phyloP scores from a whole-genome alignment of 1,140 invertebrate genomes.

The Eufriesea mexicana region DNA sequence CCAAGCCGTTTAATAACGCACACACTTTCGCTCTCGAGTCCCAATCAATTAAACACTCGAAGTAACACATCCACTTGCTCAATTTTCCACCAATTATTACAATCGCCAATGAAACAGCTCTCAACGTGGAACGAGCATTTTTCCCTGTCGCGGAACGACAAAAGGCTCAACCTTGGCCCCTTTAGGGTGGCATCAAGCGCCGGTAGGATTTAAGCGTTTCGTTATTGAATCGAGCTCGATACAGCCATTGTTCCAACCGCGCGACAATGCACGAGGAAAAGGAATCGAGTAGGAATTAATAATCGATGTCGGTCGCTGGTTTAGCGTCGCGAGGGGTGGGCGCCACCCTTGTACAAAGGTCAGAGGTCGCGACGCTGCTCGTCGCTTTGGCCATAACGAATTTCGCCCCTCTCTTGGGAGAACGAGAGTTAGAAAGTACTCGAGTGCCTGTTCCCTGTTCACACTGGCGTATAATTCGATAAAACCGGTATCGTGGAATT shows the following conservation, averaged over 20 bases:
- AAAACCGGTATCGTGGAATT: constrained; percentile 24
- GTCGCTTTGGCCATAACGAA: constrained; percentile 13
- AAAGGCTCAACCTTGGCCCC: constrained; percentile 37
- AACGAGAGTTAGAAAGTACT: constrained; percentile 23
- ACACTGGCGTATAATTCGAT: not conserved
- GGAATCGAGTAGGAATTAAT: constrained; percentile 52
- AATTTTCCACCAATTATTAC: not conserved
- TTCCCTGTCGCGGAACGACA: not conserved
- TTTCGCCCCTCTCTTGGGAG: not conserved
- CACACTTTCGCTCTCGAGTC: not conserved
- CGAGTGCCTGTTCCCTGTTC: constrained; percentile 1
- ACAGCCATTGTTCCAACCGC: constrained; percentile 8
- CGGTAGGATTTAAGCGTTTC: constrained; percentile 1
- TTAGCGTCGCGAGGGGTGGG: not conserved
- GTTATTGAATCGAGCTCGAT: constrained; percentile 21
- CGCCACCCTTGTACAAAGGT: constrained; percentile 49
- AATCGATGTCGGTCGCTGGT: constrained; percentile 41
- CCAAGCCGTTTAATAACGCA: not conserved
- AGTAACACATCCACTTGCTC: not conserved
- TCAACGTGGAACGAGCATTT: not conserved
- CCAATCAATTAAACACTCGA: not conserved
- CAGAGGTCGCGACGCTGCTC: constrained; percentile 23
- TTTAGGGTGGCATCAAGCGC: not conserved
- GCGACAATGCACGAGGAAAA: constrained; percentile 26
- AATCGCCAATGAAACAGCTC: not conserved